Conservation (phyloP, 2,113 vertebrate species). For the Cettia cetti region DNA sequence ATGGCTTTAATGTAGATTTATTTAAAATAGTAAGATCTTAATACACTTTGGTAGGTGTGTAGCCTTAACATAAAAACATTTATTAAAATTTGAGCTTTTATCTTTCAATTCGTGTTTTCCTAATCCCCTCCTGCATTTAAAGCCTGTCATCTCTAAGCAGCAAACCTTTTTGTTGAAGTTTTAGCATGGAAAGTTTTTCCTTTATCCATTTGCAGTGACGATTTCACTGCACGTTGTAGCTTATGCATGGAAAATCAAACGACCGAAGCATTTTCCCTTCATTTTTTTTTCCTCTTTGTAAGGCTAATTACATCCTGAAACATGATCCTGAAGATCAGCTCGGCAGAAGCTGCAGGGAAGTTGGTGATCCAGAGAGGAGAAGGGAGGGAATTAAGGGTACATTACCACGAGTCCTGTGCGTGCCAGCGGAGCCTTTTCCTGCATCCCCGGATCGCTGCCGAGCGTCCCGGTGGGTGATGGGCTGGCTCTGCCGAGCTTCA, state of each 20-base stretch:
- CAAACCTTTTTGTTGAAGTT: neutral
- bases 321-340: constrained; percentile 11
- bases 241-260: constrained; percentile 61
- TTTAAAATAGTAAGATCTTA: neutral
- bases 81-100: neutral
- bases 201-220: constrained; percentile 26
- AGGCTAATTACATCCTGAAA: constrained; percentile 64
- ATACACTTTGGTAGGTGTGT: neutral
- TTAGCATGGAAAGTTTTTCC: neutral
- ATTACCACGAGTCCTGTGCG: constrained; percentile 57
- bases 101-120: neutral
- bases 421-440: constrained; percentile 53
- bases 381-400: constrained; percentile 18
- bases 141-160: neutral
- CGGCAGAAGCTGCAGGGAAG: neutral
- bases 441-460: constrained; percentile 32
- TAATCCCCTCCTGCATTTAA: neutral
- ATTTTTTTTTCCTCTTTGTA: constrained; percentile 37
- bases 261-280: constrained; percentile 36
- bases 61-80: neutral
- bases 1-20: neutral
- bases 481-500: constrained; percentile 50
- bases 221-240: constrained; percentile 43
- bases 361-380: constrained; percentile 16
- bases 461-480: neutral